A percentile compares a stretch with the other conserved stretches of the same genome.
phyloP scores from a whole-genome alignment of 2,797 vertebrate genomes.

The Onychomys torridus region DNA sequence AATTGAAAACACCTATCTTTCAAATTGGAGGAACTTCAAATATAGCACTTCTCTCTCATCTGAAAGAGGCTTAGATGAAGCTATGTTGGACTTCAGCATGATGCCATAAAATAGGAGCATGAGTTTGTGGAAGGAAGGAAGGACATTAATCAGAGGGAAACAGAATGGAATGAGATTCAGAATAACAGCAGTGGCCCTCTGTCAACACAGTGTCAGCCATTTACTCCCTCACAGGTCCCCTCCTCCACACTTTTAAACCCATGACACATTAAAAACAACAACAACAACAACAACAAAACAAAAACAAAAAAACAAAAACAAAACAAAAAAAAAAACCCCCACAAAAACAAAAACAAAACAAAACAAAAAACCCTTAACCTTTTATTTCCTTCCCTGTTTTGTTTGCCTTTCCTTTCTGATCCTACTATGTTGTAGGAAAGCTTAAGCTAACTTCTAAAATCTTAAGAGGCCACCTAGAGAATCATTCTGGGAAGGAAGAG shows the following conservation, averaged over 20 bases:
- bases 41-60: neutral
- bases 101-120: neutral
- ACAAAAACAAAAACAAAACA: no score
- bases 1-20: neutral
- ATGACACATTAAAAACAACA: neutral
- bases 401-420: neutral
- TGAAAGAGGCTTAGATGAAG: neutral
- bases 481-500: neutral
- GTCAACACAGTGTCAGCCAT: neutral
- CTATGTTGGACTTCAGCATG: neutral
- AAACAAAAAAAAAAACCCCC: no score
- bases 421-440: neutral
- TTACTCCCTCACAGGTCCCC: neutral
- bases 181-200: neutral
- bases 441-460: neutral
- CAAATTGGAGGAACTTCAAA: neutral
- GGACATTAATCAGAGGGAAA: neutral
- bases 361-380: neutral
- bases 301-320: no score
- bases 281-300: no score
- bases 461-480: neutral
- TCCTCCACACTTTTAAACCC: neutral
- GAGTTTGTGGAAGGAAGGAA: neutral
- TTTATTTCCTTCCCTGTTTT: neutral
- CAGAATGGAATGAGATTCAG: neutral